phyloP scores from a whole-genome alignment of 64 coral and sea anemone genomes.

The Astreopora myriophthalma region DNA sequence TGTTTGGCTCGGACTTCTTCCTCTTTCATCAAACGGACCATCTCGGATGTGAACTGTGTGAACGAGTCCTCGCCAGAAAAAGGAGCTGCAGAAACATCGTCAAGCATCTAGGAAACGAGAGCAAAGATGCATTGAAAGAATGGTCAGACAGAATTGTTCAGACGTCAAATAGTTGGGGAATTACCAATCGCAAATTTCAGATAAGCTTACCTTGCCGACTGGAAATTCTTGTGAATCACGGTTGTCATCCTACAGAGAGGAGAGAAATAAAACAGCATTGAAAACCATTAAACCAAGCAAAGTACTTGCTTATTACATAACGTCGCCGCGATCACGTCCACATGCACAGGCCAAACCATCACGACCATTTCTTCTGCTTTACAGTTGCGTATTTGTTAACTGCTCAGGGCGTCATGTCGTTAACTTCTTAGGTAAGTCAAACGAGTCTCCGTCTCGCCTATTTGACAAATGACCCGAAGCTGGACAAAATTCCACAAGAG shows the following conservation, averaged over 20 bases:
- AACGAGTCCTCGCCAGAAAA: constrained; percentile 98
- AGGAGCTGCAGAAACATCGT: constrained; percentile 53
- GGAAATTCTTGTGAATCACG: constrained; percentile 23
- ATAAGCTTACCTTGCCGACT: constrained; percentile 7
- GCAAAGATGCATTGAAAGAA: not conserved
- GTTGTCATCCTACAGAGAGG: constrained; percentile 28
- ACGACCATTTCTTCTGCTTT: too few relatives aligned
- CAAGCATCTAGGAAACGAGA: not conserved
- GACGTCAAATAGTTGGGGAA: not conserved
- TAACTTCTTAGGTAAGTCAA: too few relatives aligned
- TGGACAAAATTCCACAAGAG: too few relatives aligned
- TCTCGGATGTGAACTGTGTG: constrained; percentile 93
- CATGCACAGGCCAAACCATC: too few relatives aligned
- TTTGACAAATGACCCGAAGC: too few relatives aligned
- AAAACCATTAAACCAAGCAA: not conserved
- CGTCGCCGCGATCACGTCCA: not conserved
- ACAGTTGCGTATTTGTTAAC: too few relatives aligned
- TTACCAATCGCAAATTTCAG: not conserved
- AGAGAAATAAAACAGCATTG: not conserved
- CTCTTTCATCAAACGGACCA: constrained; percentile 94
- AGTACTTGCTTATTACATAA: not conserved
- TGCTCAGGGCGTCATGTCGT: too few relatives aligned
- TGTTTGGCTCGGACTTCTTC: constrained; percentile 95
- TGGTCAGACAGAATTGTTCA: not conserved
- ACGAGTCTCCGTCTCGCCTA: too few relatives aligned